A percentile compares a stretch with the other conserved stretches of the same genome.
These are phyloP conservation scores for Nerophis ophidion DNA, from an alignment of 2,113 vertebrate species.

Conservation along the genomic window DNA sequence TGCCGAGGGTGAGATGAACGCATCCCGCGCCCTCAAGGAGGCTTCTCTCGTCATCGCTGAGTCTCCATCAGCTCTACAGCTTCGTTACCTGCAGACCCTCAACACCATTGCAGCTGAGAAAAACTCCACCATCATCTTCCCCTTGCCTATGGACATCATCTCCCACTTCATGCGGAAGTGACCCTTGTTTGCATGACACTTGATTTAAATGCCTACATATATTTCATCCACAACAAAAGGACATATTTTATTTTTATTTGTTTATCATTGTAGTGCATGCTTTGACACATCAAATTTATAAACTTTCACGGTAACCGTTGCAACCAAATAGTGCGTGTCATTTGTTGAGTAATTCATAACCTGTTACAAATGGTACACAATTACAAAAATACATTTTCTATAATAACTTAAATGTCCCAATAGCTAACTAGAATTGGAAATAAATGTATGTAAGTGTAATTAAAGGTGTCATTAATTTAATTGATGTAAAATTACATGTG, in stretches of 20 bases:
- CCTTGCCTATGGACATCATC: constrained; percentile 80
- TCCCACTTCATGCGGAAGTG: constrained; percentile 66
- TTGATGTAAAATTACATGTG: too few species aligned
- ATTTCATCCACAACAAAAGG: too few species aligned
- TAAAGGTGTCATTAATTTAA: too few species aligned
- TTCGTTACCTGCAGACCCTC: constrained; percentile 82
- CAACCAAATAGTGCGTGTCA: not conserved
- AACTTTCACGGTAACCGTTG: not conserved
- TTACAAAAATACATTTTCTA: too few species aligned
- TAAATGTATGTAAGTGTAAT: too few species aligned
- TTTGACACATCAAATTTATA: constrained; percentile 17
- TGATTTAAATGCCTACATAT: too few species aligned
- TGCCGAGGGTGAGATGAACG: constrained; percentile 81
- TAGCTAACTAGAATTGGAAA: too few species aligned
- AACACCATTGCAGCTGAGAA: constrained; percentile 81
- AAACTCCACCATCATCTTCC: constrained; percentile 89
- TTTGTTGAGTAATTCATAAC: not conserved
- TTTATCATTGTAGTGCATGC: not conserved
- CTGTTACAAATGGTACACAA: too few species aligned
- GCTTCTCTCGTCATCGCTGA: constrained; percentile 79
- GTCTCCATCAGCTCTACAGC: constrained; percentile 78
- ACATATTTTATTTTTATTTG: not conserved
- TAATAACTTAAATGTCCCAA: too few species aligned
- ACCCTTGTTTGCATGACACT: not conserved
- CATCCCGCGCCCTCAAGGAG: constrained; percentile 81